phyloP scores from a whole-genome alignment of 2,888 invertebrate species.

The Lamellibrachia columna region DNA sequence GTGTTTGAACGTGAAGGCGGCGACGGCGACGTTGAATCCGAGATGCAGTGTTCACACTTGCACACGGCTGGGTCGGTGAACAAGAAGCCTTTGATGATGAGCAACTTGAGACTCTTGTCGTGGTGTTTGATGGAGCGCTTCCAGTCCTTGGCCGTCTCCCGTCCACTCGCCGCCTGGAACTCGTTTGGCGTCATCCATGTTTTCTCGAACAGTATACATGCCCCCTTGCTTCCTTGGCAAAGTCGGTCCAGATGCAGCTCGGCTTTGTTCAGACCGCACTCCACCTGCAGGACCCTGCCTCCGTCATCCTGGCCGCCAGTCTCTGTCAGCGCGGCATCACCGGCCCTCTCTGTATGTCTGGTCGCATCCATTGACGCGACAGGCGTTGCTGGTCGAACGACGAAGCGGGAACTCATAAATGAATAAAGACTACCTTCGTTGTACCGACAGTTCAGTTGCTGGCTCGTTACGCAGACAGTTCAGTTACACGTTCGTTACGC shows the following conservation, averaged over 20 bases:
- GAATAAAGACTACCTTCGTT: too few relatives aligned
- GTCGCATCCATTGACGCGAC: neutral
- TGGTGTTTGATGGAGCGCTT: too few relatives aligned
- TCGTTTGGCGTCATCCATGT: neutral
- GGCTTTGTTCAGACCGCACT: neutral
- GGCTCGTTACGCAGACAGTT: neutral
- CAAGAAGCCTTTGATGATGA: constrained; percentile 66
- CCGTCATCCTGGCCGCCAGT: neutral
- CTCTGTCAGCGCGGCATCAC: neutral
- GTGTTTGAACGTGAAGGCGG: neutral
- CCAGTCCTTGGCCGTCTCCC: constrained; percentile 46
- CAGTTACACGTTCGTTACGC: neutral
- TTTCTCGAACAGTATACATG: neutral
- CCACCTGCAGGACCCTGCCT: neutral
- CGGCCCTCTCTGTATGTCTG: neutral
- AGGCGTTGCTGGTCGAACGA: neutral
- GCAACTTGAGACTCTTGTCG: constrained; percentile 63
- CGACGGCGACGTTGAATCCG: neutral
- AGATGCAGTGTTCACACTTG: constrained; percentile 51
- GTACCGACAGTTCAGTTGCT: neutral
- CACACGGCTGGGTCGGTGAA: constrained; percentile 65
- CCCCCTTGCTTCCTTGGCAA: neutral
- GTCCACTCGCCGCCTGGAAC: neutral
- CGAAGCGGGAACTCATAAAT: neutral
- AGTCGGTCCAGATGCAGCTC: too few relatives aligned